Conservation (phyloP, 2,797 vertebrate genomes). For the Channallabes apus region DNA sequence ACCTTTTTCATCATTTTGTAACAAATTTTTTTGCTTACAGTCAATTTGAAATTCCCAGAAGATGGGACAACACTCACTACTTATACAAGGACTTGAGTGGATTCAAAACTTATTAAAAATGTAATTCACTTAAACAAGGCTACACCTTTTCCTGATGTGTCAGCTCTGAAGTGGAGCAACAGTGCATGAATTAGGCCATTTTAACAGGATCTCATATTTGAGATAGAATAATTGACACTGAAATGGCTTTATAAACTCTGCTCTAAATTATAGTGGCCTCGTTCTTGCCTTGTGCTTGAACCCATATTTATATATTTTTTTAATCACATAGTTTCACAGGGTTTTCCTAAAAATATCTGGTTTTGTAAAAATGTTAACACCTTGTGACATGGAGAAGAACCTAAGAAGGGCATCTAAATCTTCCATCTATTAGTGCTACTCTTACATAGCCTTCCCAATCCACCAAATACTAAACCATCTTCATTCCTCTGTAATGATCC, state of each 20-base stretch:
- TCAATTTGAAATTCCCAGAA: constrained; percentile 36
- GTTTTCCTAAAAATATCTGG: neutral
- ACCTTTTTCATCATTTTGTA: neutral
- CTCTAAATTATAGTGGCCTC: neutral
- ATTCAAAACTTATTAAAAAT: constrained; percentile 22
- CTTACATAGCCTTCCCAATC: neutral
- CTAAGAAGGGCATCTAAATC: neutral
- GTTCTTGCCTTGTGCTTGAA: neutral
- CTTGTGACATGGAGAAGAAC: neutral
- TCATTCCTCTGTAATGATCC: neutral
- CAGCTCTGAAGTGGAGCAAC: constrained; percentile 2
- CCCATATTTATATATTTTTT: neutral
- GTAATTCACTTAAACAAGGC: neutral
- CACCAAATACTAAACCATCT: neutral
- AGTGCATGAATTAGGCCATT: neutral
- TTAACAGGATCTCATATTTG: neutral
- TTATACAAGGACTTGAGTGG: constrained; percentile 32
- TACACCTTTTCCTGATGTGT: neutral
- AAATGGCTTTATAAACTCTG: neutral
- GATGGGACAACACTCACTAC: constrained; percentile 33
- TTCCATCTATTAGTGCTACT: neutral
- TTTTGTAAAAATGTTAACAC: neutral
- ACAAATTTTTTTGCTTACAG: constrained; percentile 18
- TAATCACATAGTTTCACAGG: neutral
- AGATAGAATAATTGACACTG: neutral